These are phyloP conservation scores for Pachyrhynchus sulphureomaculatus DNA, from an alignment of 1,140 invertebrate species.

Conservation along the genomic window DNA sequence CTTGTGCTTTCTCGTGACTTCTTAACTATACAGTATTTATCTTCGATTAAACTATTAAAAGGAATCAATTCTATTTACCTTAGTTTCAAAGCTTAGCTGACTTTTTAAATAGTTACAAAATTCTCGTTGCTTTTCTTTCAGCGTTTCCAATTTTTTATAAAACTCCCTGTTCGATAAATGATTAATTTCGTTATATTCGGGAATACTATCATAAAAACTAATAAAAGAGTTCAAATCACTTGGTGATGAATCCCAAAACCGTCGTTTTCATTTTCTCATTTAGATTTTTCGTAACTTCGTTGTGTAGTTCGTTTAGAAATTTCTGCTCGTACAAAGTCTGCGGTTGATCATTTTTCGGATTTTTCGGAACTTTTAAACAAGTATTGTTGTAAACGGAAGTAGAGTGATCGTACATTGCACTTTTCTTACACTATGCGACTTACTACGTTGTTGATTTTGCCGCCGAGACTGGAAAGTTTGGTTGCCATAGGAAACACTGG, in stretches of 20 bases:
- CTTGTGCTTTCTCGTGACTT: no score
- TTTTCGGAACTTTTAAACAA: constrained; percentile 64
- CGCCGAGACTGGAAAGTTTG: neutral
- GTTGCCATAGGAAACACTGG: neutral
- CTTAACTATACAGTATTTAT: no score
- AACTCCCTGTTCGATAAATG: constrained; percentile 69
- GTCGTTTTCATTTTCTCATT: constrained; percentile 27
- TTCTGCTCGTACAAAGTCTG: constrained; percentile 64
- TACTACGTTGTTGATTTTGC: constrained; percentile 3
- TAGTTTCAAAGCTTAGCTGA: constrained; percentile 52
- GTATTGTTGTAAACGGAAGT: constrained; percentile 61
- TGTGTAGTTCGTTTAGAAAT: constrained; percentile 48
- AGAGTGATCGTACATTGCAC: constrained; percentile 48
- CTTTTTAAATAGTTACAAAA: constrained; percentile 58
- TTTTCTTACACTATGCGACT: neutral
- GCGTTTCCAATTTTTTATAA: constrained; percentile 61
- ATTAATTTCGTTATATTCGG: constrained; percentile 68
- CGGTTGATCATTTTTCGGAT: constrained; percentile 64
- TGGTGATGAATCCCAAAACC: constrained; percentile 38
- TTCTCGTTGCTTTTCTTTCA: constrained; percentile 64
- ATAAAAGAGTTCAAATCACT: constrained; percentile 57
- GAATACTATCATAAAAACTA: constrained; percentile 68
- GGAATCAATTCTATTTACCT: constrained; percentile 27
- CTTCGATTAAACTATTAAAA: no score
- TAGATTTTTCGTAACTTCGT: constrained; percentile 44